Evolutionary conservation across 1,140 invertebrate genomes (phyloP).

Genomic region (Xylocopa sonorina): DNA sequence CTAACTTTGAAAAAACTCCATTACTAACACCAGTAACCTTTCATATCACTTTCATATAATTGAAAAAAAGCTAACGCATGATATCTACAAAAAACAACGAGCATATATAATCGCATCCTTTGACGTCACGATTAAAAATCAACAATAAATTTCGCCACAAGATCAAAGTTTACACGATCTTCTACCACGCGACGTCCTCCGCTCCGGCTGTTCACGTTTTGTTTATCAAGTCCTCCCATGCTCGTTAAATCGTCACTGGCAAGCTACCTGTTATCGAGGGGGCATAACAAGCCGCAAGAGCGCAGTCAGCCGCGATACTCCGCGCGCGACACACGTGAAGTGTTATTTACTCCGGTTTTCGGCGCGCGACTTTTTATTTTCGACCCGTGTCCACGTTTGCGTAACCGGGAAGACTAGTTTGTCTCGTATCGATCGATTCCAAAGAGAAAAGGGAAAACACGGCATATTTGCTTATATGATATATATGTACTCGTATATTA

Average conservation of each 20-base stretch:
- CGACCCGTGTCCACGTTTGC: slow-evolving; percentile 45
- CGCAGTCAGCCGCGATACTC: slow-evolving; percentile 24
- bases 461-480: too few relatives aligned
- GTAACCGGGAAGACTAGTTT: slow-evolving; percentile 71
- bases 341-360: slow-evolving; percentile 41
- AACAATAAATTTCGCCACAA: too few relatives aligned
- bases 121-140: too few relatives aligned
- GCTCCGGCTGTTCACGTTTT: neutral
- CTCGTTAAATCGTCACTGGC: neutral
- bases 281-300: neutral
- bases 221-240: slow-evolving; percentile 6
- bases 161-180: too few relatives aligned
- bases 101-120: too few relatives aligned
- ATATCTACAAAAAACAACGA: too few relatives aligned
- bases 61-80: too few relatives aligned
- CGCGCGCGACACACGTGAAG: slow-evolving; percentile 1
- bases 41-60: too few relatives aligned
- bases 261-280: slow-evolving; percentile 5
- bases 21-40: too few relatives aligned
- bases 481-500: too few relatives aligned
- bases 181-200: too few relatives aligned
- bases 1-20: neutral
- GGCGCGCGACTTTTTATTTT: slow-evolving; percentile 15
- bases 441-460: too few relatives aligned
- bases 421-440: slow-evolving; percentile 52